Evolutionary conservation across 35 echinoderm and acorn worm genomes (phyloP), one percentile per base, ranked within the genome.

Genomic region (Apostichopus japonicus): DNA sequence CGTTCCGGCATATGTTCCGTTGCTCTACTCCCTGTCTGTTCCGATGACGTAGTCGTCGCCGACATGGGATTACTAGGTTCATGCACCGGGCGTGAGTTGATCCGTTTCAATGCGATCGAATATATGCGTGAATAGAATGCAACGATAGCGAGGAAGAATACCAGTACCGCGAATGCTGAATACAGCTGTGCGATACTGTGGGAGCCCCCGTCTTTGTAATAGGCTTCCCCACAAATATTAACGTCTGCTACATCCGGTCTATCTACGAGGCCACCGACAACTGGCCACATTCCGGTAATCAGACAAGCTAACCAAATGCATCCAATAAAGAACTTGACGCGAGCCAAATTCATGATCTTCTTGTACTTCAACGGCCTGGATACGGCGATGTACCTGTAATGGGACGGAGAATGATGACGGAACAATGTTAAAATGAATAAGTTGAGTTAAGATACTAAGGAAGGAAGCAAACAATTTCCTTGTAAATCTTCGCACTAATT

Each of bases 301-400:
- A 73, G 44, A 63, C 61, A 72, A 53, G 22, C 56, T 19, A 89
- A 7, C 63, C 86, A 89, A 9, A 89, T 72, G 6, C 8, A 51
- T 5, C 71, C 24, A 16, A 73, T 73, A 13, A 10, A 27, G 15
- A 89, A 19, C 21, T 89, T 72, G 22, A 89, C 86, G 1, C 86
- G 86, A 65, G 14, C 5, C 7, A 51, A 24, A 1, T 61, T 27
- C 5, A 73, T 25, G 6, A 72, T 72, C 8, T 67, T 72, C 67
- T 7, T 67, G 86, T 89, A 72, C 16, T 19, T 27, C 16, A 89
- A 14, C 11, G 86, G 86, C 14, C 62, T 67, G 22, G 86, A 33
- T 25, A 89, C 24, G 10, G 86, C 86, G 8, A 89, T 59, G 63
- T 89, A 89, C 59, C 86, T 89, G 86, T 15, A 65, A 67, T 61